Percentiles rank a stretch among this genome's conserved stretches.
phyloP scores from a whole-genome alignment of 2,797 vertebrate species.

The Muscicapa striata region DNA sequence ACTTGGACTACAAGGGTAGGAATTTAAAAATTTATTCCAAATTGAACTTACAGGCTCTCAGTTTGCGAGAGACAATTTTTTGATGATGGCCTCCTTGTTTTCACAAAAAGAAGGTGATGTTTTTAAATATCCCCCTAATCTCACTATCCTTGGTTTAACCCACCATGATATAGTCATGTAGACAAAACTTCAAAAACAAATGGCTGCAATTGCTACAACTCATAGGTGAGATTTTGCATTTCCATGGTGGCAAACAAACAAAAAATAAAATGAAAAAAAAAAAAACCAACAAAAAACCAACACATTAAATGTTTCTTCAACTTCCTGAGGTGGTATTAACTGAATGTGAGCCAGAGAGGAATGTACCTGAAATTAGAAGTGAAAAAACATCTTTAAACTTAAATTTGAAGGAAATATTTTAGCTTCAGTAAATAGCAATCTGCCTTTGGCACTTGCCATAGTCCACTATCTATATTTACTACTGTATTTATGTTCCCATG shows the following conservation, averaged over 20 bases:
- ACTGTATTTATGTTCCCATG: background rate
- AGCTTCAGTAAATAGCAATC: background rate
- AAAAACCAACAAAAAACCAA: rapidly evolving
- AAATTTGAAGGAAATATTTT: background rate
- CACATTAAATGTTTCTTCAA: background rate
- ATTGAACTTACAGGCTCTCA: background rate
- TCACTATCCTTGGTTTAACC: background rate
- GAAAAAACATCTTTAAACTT: background rate
- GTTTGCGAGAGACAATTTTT: background rate
- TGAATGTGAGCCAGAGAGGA: background rate
- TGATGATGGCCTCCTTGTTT: background rate
- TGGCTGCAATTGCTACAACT: background rate
- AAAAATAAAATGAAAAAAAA: background rate
- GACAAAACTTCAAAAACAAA: background rate
- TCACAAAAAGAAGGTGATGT: background rate
- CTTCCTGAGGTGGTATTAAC: background rate
- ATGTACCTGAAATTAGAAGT: background rate
- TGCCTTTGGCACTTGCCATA: background rate
- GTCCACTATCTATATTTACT: background rate
- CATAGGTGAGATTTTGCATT: background rate
- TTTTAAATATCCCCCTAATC: background rate
- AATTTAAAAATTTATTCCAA: background rate
- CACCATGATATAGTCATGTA: rapidly evolving
- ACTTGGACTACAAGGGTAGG: background rate
- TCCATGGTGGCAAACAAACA: background rate